A percentile compares a stretch with the other conserved stretches of the same genome.
phyloP scores from a whole-genome alignment of 2,888 invertebrate species.

The Agrotis segetum region DNA sequence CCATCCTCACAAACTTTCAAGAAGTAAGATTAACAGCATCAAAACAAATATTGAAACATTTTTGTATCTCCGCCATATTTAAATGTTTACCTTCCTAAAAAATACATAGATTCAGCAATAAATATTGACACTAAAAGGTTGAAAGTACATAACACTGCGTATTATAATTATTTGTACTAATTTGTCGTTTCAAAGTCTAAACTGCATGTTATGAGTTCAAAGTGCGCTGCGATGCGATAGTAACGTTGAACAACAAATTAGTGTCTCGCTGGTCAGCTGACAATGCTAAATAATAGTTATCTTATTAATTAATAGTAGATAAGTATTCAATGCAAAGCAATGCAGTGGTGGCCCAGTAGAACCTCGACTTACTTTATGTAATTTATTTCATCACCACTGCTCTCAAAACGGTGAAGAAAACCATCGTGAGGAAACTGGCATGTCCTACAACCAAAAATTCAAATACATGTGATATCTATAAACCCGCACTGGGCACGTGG shows the following conservation, averaged over 20 bases:
- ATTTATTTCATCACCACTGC: no score
- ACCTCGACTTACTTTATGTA: no score
- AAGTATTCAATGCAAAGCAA: background rate
- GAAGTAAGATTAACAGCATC: background rate
- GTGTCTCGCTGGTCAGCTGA: background rate
- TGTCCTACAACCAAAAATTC: no score
- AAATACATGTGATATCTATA: no score
- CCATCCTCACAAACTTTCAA: no score
- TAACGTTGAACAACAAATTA: slow-evolving; percentile 17
- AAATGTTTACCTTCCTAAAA: background rate
- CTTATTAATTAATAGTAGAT: background rate
- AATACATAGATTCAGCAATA: background rate
- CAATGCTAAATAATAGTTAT: slow-evolving; percentile 2
- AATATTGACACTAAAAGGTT: slow-evolving; percentile 15
- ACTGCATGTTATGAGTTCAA: slow-evolving; percentile 27
- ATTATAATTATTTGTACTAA: slow-evolving; percentile 19
- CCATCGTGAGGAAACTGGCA: no score
- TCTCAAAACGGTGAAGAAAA: no score
- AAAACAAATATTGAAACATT: slow-evolving; percentile 12
- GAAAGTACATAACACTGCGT: slow-evolving; percentile 1
- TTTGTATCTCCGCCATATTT: slow-evolving; percentile 12
- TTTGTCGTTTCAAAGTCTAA: slow-evolving; percentile 37
- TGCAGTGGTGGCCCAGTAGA: no score
- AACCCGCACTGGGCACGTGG: no score
- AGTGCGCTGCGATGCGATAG: slow-evolving; percentile 28